Percentiles rank a stretch among this genome's conserved stretches.
These are phyloP conservation scores for Leucoma salicis DNA, from an alignment of 2,888 invertebrate species.

Conservation along the genomic window DNA sequence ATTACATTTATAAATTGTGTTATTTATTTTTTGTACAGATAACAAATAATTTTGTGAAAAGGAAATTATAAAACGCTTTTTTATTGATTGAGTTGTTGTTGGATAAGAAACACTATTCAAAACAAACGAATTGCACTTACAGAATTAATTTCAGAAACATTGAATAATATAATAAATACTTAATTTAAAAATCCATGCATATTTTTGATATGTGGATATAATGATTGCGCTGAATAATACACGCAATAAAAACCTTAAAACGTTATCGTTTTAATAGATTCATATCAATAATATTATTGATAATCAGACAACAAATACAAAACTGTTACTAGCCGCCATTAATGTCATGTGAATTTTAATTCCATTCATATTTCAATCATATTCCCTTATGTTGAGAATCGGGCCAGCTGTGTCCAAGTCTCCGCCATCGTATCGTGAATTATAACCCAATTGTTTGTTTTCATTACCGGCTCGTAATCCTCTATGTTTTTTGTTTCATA, in stretches of 20 bases:
- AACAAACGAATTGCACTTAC: no score
- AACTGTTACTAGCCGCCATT: no score
- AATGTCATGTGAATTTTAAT: slow-evolving; percentile 27
- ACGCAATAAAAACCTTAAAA: no score
- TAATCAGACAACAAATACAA: no score
- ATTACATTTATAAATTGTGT: slow-evolving; percentile 29
- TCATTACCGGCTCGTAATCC: slow-evolving; percentile 60
- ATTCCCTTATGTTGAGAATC: slow-evolving; percentile 23
- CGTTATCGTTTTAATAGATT: no score
- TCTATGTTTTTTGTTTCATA: slow-evolving; percentile 53
- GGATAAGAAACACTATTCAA: slow-evolving; percentile 18
- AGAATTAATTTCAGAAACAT: no score
- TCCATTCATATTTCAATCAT: slow-evolving; percentile 32
- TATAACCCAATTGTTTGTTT: slow-evolving; percentile 63
- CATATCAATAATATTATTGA: no score
- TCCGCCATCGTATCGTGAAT: slow-evolving; percentile 47
- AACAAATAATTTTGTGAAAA: slow-evolving; percentile 27
- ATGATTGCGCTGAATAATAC: slow-evolving; percentile 3
- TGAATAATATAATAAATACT: no score
- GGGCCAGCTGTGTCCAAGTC: slow-evolving; percentile 29
- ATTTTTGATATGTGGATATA: neutral
- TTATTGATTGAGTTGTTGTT: slow-evolving; percentile 21
- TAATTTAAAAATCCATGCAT: neutral
- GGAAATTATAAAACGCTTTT: slow-evolving; percentile 13
- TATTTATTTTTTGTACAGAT: slow-evolving; percentile 21